Evolutionary conservation across 2,113 vertebrate genomes (phyloP).

Genomic region (Lonchura striata): DNA sequence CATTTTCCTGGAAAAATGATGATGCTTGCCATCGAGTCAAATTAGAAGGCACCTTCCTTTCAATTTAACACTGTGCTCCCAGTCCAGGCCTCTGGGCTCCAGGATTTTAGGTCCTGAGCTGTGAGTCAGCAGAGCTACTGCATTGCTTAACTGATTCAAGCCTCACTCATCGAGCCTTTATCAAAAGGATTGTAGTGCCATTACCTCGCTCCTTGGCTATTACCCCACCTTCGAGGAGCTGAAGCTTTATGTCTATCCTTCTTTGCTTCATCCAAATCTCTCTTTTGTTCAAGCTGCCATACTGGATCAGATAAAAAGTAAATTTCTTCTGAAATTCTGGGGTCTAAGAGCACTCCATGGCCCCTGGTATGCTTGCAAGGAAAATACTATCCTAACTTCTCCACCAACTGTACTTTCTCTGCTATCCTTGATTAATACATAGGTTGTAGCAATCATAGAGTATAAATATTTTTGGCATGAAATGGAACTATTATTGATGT

Average conservation of each 20-base stretch:
- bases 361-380: not conserved
- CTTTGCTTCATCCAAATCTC: not conserved
- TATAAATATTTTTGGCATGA: conserved; percentile 27
- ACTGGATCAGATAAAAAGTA: not conserved
- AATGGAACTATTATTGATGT: conserved; percentile 21
- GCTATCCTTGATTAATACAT: not conserved
- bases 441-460: not conserved
- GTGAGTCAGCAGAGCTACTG: conserved; percentile 18
- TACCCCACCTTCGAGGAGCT: not conserved
- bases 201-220: not conserved
- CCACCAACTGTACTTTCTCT: not conserved
- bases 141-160: not conserved
- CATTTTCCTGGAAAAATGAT: not conserved
- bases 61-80: not conserved
- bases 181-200: not conserved
- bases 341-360: not conserved
- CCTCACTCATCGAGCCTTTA: not conserved
- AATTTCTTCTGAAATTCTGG: not conserved
- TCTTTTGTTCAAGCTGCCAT: not conserved
- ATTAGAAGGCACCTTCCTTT: conserved; percentile 25
- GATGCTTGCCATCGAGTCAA: not conserved
- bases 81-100: not conserved
- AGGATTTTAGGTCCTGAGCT: conserved; percentile 4
- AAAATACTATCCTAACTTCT: not conserved
- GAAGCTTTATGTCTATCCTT: not conserved